phyloP scores from a whole-genome alignment of 2,888 invertebrate species.

The Sarcophaga variegata region DNA sequence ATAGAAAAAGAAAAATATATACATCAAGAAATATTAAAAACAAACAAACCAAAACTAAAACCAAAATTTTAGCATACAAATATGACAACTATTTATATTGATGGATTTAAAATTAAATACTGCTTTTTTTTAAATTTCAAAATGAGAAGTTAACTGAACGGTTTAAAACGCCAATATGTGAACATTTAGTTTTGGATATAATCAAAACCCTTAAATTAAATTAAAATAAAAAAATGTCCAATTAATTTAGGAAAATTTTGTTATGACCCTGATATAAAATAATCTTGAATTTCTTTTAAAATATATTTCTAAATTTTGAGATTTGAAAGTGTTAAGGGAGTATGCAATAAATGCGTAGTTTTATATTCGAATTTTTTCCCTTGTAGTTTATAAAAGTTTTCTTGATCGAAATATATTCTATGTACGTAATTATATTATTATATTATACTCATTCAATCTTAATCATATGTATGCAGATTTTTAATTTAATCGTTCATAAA shows the following conservation, averaged over 20 bases:
- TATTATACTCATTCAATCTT: too few relatives aligned
- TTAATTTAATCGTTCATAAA: background rate
- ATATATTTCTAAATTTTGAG: slow-evolving; percentile 22
- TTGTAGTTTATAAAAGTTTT: slow-evolving; percentile 34
- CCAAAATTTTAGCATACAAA: background rate
- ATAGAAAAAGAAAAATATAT: slow-evolving; percentile 27
- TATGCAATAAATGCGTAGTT: slow-evolving; percentile 42
- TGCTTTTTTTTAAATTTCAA: too few relatives aligned
- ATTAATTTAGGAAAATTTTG: slow-evolving; percentile 23
- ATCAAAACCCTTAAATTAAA: background rate
- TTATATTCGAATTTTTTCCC: slow-evolving; percentile 26
- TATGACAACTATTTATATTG: background rate
- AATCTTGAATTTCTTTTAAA: background rate
- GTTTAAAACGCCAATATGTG: too few relatives aligned
- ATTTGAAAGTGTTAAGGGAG: slow-evolving; percentile 57
- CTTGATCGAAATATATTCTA: background rate
- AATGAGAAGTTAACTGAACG: too few relatives aligned
- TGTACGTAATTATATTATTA: background rate
- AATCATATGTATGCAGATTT: background rate
- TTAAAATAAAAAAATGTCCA: slow-evolving; percentile 25
- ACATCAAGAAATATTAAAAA: background rate
- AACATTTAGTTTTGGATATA: too few relatives aligned
- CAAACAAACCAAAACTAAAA: background rate
- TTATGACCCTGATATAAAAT: slow-evolving; percentile 37
- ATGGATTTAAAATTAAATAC: too few relatives aligned